Conservation (phyloP, 2,113 vertebrate species). For the Odontesthes bonariensis region DNA sequence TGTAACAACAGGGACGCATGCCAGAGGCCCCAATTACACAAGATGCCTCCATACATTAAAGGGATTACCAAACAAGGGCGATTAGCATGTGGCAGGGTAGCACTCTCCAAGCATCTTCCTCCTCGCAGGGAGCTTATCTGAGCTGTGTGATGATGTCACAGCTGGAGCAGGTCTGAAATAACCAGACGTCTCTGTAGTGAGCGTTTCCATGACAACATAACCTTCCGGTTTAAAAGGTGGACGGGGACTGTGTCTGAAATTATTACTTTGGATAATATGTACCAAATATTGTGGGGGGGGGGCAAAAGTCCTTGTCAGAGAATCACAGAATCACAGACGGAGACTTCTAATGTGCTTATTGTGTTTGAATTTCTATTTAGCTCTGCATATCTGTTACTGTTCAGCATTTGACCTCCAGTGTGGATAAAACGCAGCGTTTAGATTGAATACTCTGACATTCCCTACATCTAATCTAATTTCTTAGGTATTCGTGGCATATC, state of each 20-base stretch:
- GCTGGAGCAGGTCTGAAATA: conserved; percentile 65
- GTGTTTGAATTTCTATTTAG: conserved; percentile 11
- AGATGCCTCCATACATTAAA: conserved; percentile 44
- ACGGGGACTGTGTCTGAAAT: conserved; percentile 60
- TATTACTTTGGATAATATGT: conserved; percentile 71
- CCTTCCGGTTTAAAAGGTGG: conserved; percentile 67
- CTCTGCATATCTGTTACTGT: not conserved
- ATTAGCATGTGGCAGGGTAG: conserved; percentile 48
- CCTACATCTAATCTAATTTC: not conserved
- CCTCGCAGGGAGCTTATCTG: conserved; percentile 52
- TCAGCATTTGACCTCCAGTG: not conserved
- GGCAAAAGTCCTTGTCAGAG: conserved; percentile 27
- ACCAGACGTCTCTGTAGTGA: conserved; percentile 66
- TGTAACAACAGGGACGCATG: conserved; percentile 30
- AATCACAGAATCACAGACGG: conserved; percentile 11
- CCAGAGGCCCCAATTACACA: conserved; percentile 34
- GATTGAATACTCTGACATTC: not conserved
- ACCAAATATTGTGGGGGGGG: conserved; percentile 23
- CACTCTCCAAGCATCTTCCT: conserved; percentile 52
- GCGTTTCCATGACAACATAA: conserved; percentile 78
- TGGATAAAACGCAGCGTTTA: not conserved
- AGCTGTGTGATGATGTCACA: conserved; percentile 69
- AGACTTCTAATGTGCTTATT: conserved; percentile 10
- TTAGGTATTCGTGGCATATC: not conserved
- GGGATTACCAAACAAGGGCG: conserved; percentile 44